A percentile compares a stretch with the other conserved stretches of the same genome.
These are phyloP conservation scores for Leistus spinibarbis DNA, from an alignment of 2,888 invertebrate species.

Conservation along the genomic window DNA sequence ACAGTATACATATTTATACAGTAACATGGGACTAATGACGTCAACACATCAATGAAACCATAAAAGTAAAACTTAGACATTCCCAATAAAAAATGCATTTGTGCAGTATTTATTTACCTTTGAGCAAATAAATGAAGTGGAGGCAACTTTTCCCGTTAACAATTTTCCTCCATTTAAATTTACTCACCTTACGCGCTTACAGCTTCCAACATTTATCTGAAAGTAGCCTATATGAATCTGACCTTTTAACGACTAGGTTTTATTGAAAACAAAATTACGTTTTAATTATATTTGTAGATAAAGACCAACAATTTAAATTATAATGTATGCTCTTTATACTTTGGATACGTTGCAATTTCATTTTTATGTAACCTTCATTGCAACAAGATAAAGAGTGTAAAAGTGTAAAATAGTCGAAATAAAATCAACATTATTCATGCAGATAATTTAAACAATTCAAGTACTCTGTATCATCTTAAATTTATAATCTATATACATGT, in stretches of 20 bases:
- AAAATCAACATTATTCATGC: neutral
- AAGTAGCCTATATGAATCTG: neutral
- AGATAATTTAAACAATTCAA: neutral
- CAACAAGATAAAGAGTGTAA: neutral
- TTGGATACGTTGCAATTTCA: neutral
- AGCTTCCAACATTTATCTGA: too few relatives aligned
- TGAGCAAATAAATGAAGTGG: too few relatives aligned
- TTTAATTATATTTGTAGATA: neutral
- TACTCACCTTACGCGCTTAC: too few relatives aligned
- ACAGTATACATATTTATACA: too few relatives aligned
- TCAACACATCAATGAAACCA: too few relatives aligned
- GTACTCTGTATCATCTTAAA: neutral
- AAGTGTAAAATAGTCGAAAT: neutral
- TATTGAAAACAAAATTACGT: neutral
- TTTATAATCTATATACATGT: neutral
- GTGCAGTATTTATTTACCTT: too few relatives aligned
- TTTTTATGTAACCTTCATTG: neutral
- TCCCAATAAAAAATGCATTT: too few relatives aligned
- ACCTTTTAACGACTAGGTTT: neutral
- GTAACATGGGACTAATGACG: too few relatives aligned
- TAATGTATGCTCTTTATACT: neutral
- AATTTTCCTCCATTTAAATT: too few relatives aligned
- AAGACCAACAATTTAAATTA: neutral
- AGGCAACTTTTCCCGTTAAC: too few relatives aligned
- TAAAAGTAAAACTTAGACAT: too few relatives aligned